These are phyloP conservation scores for Ictalurus punctatus DNA, from an alignment of 2,113 vertebrate genomes.

Conservation along the genomic window DNA sequence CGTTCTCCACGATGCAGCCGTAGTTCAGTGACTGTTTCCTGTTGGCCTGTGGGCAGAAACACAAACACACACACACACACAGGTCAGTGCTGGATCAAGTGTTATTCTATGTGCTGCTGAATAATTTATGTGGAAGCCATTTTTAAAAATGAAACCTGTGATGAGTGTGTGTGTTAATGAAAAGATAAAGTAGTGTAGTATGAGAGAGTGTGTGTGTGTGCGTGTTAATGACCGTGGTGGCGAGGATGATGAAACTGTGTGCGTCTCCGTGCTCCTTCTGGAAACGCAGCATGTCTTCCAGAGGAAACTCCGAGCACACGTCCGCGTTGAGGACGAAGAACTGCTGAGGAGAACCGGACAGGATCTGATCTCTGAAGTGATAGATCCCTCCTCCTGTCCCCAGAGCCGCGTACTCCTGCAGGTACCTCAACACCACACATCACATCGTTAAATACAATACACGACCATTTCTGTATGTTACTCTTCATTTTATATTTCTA, in stretches of 20 bases:
- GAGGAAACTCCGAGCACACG: slow-evolving; percentile 92
- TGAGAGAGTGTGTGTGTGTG: background rate
- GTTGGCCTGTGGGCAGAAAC: slow-evolving; percentile 80
- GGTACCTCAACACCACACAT: slow-evolving; percentile 74
- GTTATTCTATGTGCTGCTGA: too few species aligned
- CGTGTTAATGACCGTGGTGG: slow-evolving; percentile 83
- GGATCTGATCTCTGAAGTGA: slow-evolving; percentile 98
- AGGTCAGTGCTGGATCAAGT: too few species aligned
- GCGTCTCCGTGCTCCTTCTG: slow-evolving; percentile 75
- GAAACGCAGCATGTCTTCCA: slow-evolving; percentile 87
- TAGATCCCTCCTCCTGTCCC: slow-evolving; percentile 96
- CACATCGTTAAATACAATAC: too few species aligned
- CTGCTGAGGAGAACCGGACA: slow-evolving; percentile 85
- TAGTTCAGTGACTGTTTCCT: slow-evolving; percentile 96
- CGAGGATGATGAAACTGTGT: slow-evolving; percentile 89
- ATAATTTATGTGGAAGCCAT: too few species aligned
- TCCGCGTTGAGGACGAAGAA: slow-evolving; percentile 98
- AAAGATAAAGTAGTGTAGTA: too few species aligned
- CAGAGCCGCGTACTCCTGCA: slow-evolving; percentile 92
- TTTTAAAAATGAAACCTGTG: too few species aligned
- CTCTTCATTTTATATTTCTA: too few species aligned
- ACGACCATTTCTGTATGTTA: too few species aligned
- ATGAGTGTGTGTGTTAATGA: background rate
- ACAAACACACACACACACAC: slow-evolving; percentile 1
- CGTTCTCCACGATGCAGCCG: slow-evolving; percentile 91